Conservation (phyloP, 2,797 vertebrate genomes). For the Leuciscus waleckii region DNA sequence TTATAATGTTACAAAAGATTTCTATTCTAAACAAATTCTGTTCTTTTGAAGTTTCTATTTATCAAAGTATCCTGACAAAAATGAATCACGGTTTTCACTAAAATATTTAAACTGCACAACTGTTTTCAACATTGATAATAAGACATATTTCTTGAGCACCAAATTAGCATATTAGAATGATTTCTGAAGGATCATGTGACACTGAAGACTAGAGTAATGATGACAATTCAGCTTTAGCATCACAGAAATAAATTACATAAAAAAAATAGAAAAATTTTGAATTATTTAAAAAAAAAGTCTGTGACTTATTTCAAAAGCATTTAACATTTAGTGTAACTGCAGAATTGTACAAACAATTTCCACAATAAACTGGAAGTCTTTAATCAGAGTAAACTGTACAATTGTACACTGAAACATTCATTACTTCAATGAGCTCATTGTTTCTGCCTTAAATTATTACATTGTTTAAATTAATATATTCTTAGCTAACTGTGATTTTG, state of each 20-base stretch:
- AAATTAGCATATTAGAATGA: not conserved
- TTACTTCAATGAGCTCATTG: no score
- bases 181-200: not conserved
- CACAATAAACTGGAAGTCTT: not conserved
- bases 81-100: not conserved
- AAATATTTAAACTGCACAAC: not conserved
- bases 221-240: not conserved
- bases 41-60: not conserved
- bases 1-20: not conserved
- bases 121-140: not conserved
- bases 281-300: not conserved
- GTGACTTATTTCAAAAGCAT: not conserved
- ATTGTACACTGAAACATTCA: no score
- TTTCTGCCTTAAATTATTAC: no score
- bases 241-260: not conserved
- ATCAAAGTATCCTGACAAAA: not conserved
- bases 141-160: not conserved
- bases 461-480: no score
- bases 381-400: not conserved
- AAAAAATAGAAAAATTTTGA: no score
- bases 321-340: not conserved
- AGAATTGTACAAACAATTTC: not conserved
- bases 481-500: no score
- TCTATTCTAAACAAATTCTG: not conserved
- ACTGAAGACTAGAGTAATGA: not conserved